Conservation (phyloP, 1,140 invertebrate species). For the Drosophila gunungcola region DNA sequence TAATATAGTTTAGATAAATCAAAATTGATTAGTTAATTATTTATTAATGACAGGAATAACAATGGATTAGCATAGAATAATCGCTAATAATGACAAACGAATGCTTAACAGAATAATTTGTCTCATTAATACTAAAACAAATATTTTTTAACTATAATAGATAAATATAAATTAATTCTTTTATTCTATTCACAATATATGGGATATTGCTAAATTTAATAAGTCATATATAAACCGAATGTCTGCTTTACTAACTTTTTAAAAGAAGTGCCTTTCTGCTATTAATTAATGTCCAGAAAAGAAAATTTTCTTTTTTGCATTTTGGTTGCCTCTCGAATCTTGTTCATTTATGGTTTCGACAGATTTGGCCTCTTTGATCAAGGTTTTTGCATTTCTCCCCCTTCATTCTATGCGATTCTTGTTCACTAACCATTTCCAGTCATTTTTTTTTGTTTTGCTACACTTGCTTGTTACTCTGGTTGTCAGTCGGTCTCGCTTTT, state of each 20-base stretch:
- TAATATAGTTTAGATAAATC: too few species aligned
- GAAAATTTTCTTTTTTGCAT: neutral
- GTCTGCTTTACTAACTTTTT: neutral
- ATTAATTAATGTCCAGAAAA: conserved; percentile 11
- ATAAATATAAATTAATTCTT: too few species aligned
- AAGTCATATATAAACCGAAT: too few species aligned
- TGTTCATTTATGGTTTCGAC: conserved; percentile 68
- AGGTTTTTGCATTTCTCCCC: conserved; percentile 23
- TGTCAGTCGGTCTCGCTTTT: conserved; percentile 59
- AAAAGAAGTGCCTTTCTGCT: neutral
- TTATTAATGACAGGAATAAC: too few species aligned
- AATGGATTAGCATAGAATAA: too few species aligned
- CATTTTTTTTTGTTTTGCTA: conserved; percentile 20
- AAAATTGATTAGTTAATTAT: too few species aligned
- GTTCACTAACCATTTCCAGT: conserved; percentile 28
- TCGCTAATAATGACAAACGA: too few species aligned
- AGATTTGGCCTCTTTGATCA: conserved; percentile 60
- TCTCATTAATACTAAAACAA: too few species aligned
- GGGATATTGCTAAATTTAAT: too few species aligned
- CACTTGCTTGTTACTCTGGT: conserved; percentile 17
- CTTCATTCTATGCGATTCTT: conserved; percentile 23
- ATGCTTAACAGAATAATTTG: too few species aligned
- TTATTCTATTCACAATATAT: too few species aligned
- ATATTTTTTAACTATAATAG: too few species aligned
- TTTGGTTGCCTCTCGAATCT: conserved; percentile 15